Evolutionary conservation across 2,888 invertebrate species (phyloP).

Genomic region (Pachliopta kotzebuea): DNA sequence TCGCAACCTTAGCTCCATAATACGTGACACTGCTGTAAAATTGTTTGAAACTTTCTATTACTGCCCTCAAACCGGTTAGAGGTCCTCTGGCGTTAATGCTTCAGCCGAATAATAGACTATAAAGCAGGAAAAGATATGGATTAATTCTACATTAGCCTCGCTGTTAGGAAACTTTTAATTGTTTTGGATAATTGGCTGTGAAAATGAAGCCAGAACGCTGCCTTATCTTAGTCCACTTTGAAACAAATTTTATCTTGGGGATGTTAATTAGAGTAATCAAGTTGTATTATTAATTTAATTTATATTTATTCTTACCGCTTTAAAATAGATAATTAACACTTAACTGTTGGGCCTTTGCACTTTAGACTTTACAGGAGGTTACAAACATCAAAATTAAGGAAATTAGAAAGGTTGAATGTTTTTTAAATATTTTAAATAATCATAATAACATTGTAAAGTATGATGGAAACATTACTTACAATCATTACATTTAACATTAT

Average conservation of each 20-base stretch:
- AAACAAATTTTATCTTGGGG: constrained; percentile 17
- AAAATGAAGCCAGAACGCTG: constrained; percentile 18
- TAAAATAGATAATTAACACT: constrained; percentile 1
- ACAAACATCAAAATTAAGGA: no score
- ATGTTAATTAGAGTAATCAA: constrained; percentile 16
- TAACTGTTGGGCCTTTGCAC: background rate
- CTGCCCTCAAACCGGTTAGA: constrained; percentile 29
- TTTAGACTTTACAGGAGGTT: background rate
- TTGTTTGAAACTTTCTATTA: constrained; percentile 33
- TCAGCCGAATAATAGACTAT: constrained; percentile 27
- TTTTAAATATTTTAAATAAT: no score
- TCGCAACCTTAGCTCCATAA: constrained; percentile 30
- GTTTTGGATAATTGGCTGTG: constrained; percentile 28
- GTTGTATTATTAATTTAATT: background rate
- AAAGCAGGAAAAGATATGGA: constrained; percentile 29
- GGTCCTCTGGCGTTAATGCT: constrained; percentile 24
- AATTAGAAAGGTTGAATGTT: no score
- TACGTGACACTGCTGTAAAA: constrained; percentile 32
- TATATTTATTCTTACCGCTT: background rate
- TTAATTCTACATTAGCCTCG: constrained; percentile 27
- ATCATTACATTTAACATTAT: background rate
- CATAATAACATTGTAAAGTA: background rate
- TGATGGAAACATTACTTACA: background rate
- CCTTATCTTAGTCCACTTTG: constrained; percentile 21
- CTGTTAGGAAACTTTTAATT: constrained; percentile 29